Conservation (phyloP, 2,797 vertebrate genomes). For the Meda fulgida region DNA sequence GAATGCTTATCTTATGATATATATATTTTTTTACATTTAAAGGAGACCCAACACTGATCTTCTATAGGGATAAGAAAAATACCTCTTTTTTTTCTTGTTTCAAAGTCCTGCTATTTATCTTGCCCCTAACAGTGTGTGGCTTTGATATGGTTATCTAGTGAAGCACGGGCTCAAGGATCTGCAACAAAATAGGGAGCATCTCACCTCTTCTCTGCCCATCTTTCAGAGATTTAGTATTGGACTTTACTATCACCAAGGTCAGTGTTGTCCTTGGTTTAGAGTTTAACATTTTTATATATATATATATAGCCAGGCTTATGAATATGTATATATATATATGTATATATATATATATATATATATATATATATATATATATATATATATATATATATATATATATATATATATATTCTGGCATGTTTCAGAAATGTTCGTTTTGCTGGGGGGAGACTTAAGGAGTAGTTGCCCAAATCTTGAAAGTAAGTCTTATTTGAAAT, state of each 20-base stretch:
- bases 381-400: too few species aligned
- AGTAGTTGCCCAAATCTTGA: neutral
- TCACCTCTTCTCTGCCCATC: conserved; percentile 34
- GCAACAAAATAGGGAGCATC: conserved; percentile 38
- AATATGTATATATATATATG: too few species aligned
- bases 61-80: conserved; percentile 13
- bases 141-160: conserved; percentile 49
- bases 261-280: neutral
- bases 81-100: conserved; percentile 9
- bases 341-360: too few species aligned
- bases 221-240: conserved; percentile 18
- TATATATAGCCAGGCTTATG: too few species aligned
- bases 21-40: neutral
- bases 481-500: neutral
- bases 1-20: conserved; percentile 7
- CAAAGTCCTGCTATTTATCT: conserved; percentile 35
- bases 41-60: neutral
- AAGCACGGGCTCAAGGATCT: conserved; percentile 22
- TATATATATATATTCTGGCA: too few species aligned
- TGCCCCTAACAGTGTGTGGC: neutral
- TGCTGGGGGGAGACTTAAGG: neutral
- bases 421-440: conserved; percentile 3
- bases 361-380: neutral
- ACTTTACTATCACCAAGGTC: conserved; percentile 30
- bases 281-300: neutral